Evolutionary conservation across 2,113 vertebrate species (phyloP).

Genomic region (Ptyas mucosa): DNA sequence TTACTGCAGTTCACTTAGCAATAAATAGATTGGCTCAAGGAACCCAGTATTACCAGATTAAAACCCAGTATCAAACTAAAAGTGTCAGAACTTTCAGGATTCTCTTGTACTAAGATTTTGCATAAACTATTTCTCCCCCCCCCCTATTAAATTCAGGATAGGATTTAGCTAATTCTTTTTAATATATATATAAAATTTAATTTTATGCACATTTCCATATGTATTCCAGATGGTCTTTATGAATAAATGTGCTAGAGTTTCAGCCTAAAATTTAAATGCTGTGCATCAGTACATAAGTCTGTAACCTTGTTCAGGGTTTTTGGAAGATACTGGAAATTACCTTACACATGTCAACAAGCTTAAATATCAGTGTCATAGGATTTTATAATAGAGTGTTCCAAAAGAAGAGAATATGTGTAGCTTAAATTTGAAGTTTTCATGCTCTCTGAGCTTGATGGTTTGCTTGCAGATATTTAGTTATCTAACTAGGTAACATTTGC

Average conservation of each 20-base stretch:
- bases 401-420: too few relatives aligned
- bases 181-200: too few relatives aligned
- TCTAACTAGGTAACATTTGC: too few relatives aligned
- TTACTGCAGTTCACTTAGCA: neutral
- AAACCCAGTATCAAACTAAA: neutral
- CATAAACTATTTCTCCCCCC: too few relatives aligned
- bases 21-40: neutral
- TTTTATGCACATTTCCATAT: too few relatives aligned
- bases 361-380: neutral
- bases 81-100: neutral
- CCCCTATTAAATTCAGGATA: too few relatives aligned
- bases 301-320: neutral
- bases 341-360: neutral
- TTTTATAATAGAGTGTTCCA: neutral
- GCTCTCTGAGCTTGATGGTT: too few relatives aligned
- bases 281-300: neutral
- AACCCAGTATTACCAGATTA: neutral
- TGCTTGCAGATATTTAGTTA: too few relatives aligned
- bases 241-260: neutral
- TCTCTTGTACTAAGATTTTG: neutral
- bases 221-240: neutral
- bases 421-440: too few relatives aligned
- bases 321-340: neutral
- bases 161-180: too few relatives aligned
- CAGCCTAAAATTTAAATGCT: neutral